phyloP scores from a whole-genome alignment of 2,888 invertebrate species.

The Epirrita christyi region DNA sequence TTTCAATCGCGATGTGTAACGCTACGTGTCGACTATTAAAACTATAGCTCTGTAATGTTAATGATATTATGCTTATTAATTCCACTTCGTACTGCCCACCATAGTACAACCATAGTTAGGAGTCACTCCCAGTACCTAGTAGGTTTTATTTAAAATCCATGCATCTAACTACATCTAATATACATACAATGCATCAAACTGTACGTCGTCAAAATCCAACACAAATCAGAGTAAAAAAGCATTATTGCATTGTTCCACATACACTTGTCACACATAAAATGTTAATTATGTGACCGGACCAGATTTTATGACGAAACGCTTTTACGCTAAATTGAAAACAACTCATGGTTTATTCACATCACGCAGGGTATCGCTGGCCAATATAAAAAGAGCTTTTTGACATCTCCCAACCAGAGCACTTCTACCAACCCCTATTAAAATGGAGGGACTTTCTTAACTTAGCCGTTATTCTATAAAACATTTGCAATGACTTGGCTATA shows the following conservation, averaged over 20 bases:
- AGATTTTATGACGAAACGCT: constrained; percentile 77
- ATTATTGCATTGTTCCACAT: constrained; percentile 46
- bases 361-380: constrained; percentile 59
- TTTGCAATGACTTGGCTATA: constrained; percentile 50
- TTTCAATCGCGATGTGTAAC: no score
- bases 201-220: no score
- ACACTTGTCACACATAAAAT: constrained; percentile 65
- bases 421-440: constrained; percentile 40
- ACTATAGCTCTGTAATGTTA: no score
- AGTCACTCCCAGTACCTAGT: no score
- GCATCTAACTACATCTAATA: no score
- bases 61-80: no score
- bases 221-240: constrained; percentile 38
- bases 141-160: no score
- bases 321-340: constrained; percentile 83
- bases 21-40: no score
- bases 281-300: constrained; percentile 71
- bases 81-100: no score
- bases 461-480: constrained; percentile 49
- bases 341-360: constrained; percentile 82
- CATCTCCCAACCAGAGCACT: constrained; percentile 42
- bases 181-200: no score
- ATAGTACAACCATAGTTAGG: no score
- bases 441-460: constrained; percentile 46
- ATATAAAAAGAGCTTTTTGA: constrained; percentile 57